phyloP scores from a whole-genome alignment of 2,113 vertebrate genomes.

The Tylochromis polylepis region DNA sequence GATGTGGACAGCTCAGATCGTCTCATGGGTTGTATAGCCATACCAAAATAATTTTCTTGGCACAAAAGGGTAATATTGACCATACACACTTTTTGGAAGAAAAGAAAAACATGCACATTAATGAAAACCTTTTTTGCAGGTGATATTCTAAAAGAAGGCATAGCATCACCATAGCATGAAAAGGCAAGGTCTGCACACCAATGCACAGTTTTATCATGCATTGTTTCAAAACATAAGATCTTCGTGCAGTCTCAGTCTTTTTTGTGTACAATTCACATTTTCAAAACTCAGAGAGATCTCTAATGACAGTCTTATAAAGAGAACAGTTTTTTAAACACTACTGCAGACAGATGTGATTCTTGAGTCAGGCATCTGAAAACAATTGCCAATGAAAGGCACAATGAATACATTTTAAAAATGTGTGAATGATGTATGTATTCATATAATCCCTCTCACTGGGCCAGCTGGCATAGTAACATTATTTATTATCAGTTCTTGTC shows the following conservation, averaged over 20 bases:
- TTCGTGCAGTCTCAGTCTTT: background rate
- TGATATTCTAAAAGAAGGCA: background rate
- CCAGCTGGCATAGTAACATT: background rate
- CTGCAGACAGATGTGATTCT: background rate
- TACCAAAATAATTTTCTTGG: background rate
- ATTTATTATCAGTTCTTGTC: background rate
- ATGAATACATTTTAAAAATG: rapidly evolving
- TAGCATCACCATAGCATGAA: background rate
- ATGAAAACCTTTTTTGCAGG: background rate
- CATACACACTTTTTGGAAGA: rapidly evolving
- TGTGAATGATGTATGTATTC: background rate
- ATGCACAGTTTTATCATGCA: background rate
- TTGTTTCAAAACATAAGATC: background rate
- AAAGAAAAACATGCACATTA: background rate
- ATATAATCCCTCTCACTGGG: background rate
- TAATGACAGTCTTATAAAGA: background rate
- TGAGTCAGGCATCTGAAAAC: background rate
- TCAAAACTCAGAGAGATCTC: rapidly evolving
- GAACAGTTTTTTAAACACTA: background rate
- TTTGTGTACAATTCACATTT: background rate
- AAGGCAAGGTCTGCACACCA: background rate
- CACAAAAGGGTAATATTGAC: background rate
- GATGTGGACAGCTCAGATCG: background rate
- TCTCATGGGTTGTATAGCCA: background rate
- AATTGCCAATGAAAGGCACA: background rate